phyloP scores from a whole-genome alignment of 1,140 invertebrate genomes.

The Berghia stephanieae region DNA sequence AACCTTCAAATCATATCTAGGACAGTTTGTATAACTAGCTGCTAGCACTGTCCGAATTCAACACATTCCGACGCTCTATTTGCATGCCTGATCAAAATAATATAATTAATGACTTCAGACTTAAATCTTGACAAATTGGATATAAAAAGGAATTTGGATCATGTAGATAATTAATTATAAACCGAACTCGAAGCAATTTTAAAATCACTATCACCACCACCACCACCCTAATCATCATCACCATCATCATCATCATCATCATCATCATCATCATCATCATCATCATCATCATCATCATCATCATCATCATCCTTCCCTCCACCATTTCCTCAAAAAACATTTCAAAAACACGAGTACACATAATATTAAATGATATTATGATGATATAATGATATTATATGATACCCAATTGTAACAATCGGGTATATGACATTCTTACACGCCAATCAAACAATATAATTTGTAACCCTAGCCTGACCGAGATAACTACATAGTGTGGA shows the following conservation, averaged over 20 bases:
- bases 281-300: slow-evolving; percentile 28
- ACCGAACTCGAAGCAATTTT: too few relatives aligned
- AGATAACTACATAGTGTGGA: slow-evolving; percentile 10
- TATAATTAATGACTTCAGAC: too few relatives aligned
- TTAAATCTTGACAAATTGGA: too few relatives aligned
- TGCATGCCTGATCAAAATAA: too few relatives aligned
- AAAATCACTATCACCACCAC: too few relatives aligned
- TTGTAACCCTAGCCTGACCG: slow-evolving; percentile 22
- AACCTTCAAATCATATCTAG: too few relatives aligned
- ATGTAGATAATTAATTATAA: too few relatives aligned
- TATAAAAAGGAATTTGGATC: too few relatives aligned
- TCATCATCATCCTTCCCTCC: slow-evolving; percentile 16
- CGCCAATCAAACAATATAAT: slow-evolving; percentile 5
- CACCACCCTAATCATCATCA: too few relatives aligned
- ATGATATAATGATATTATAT: slow-evolving; percentile 17
- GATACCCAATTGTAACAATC: slow-evolving; percentile 10
- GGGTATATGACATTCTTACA: slow-evolving; percentile 1
- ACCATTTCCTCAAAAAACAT: slow-evolving; percentile 24
- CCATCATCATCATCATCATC: slow-evolving; percentile 18
- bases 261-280: slow-evolving; percentile 21
- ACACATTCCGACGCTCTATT: too few relatives aligned
- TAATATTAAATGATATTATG: slow-evolving; percentile 16
- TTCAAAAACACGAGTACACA: slow-evolving; percentile 3
- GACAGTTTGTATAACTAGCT: too few relatives aligned
- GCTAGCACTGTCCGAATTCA: too few relatives aligned